Percentiles rank a stretch among this genome's conserved stretches.
Evolutionary conservation across 2,113 vertebrate genomes (phyloP).

Genomic region (Actenoides hombroni): DNA sequence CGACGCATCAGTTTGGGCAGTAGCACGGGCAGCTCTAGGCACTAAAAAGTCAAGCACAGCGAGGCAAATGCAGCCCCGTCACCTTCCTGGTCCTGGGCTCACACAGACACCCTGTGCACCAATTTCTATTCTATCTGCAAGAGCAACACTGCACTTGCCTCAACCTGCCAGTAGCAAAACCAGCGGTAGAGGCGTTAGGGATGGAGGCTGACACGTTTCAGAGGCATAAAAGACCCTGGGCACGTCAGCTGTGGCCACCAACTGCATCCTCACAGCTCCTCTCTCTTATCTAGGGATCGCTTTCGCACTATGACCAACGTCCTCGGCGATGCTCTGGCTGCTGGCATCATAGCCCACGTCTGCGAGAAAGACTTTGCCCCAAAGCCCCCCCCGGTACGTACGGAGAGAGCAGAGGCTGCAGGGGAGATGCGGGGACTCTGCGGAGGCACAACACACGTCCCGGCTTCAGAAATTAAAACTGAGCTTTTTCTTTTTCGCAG

Average conservation of each 20-base stretch:
- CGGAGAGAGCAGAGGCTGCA: fast-evolving
- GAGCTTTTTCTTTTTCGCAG: constrained; percentile 55
- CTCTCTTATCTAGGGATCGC: constrained; percentile 73
- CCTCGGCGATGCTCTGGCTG: constrained; percentile 83
- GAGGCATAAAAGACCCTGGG: fast-evolving
- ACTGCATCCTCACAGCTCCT: neutral
- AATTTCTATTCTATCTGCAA: neutral
- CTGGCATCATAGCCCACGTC: constrained; percentile 83
- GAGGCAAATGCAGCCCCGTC: neutral
- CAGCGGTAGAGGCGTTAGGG: neutral
- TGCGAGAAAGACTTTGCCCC: constrained; percentile 82
- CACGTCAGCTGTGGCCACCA: neutral
- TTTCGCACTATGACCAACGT: constrained; percentile 88
- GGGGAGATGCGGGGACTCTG: fast-evolving
- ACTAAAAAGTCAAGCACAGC: fast-evolving
- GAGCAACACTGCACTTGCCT: neutral
- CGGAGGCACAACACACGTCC: neutral
- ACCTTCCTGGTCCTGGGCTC: fast-evolving
- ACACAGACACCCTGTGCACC: fast-evolving
- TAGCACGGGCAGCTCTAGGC: neutral
- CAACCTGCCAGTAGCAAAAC: neutral
- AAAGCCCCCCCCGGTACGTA: neutral
- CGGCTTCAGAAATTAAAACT: neutral
- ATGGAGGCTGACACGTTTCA: fast-evolving
- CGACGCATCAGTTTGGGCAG: neutral